These are phyloP conservation scores for Heliconius hermathena DNA, from an alignment of 1,140 invertebrate genomes.

Conservation along the genomic window DNA sequence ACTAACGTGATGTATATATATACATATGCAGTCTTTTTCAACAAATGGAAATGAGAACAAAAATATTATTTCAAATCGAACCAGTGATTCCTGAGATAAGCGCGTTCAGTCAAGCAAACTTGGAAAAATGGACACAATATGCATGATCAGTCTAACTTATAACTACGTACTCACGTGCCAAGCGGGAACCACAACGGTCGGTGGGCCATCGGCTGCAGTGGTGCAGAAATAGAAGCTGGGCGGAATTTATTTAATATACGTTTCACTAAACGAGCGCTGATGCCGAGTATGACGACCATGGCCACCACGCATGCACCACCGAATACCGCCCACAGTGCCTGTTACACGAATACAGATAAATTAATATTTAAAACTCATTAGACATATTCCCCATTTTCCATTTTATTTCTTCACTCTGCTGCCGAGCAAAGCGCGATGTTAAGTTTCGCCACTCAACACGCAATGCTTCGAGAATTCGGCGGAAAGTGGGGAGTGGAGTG, in stretches of 20 bases:
- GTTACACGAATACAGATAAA: background rate
- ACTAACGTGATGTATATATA: no score
- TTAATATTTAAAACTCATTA: no score
- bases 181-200: conserved; percentile 61
- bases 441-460: background rate
- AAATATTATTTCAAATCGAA: no score
- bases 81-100: no score
- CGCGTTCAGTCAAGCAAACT: no score
- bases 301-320: conserved; percentile 56
- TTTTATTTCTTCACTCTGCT: background rate
- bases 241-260: conserved; percentile 57
- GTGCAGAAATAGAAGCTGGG: conserved; percentile 51
- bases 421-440: background rate
- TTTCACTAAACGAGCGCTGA: conserved; percentile 58
- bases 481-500: no score
- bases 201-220: conserved; percentile 54
- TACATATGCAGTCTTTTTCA: no score
- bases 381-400: no score
- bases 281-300: conserved; percentile 46
- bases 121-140: background rate
- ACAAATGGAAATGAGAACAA: no score
- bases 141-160: background rate
- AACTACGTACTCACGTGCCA: conserved; percentile 55
- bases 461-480: background rate
- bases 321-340: conserved; percentile 61